A percentile compares a stretch with the other conserved stretches of the same genome.
These are phyloP conservation scores for Cirrhinus molitorella DNA, from an alignment of 2,797 vertebrate genomes.

Conservation along the genomic window DNA sequence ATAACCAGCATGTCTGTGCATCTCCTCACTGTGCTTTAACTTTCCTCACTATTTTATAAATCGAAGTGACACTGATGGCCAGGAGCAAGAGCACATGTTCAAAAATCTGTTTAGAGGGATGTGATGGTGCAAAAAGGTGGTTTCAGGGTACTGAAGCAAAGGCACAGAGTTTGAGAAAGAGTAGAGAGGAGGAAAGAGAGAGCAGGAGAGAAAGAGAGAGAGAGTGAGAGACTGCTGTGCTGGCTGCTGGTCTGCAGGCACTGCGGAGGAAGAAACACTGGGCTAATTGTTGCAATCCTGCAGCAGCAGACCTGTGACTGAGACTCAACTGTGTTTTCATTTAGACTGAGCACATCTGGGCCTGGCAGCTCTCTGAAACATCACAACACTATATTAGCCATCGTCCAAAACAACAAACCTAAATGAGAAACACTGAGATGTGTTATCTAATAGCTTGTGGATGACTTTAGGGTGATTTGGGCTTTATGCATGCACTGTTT, in stretches of 20 bases:
- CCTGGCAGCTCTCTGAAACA: conserved; percentile 28
- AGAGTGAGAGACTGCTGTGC: conserved; percentile 25
- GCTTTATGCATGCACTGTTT: conserved; percentile 49
- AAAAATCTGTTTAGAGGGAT: conserved; percentile 10
- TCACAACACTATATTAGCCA: not conserved
- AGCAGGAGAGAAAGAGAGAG: not conserved
- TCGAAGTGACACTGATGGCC: not conserved
- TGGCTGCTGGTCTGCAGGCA: conserved; percentile 18
- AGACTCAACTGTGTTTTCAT: conserved; percentile 59
- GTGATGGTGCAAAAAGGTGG: conserved; percentile 1
- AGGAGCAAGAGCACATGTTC: not conserved
- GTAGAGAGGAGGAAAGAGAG: not conserved
- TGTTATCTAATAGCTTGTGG: conserved; percentile 73
- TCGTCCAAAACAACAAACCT: conserved; percentile 36
- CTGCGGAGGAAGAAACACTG: conserved; percentile 53
- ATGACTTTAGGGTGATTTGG: conserved; percentile 64
- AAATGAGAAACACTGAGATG: conserved; percentile 67
- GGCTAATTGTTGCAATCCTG: conserved; percentile 47
- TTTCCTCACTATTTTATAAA: not conserved
- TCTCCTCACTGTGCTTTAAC: not conserved
- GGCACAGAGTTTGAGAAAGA: conserved; percentile 6
- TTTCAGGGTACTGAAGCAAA: conserved; percentile 7
- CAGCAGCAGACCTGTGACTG: conserved; percentile 51
- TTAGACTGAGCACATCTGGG: conserved; percentile 34
- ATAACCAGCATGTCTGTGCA: not conserved